Evolutionary conservation across 2,797 vertebrate species (phyloP).

Genomic region (Oreonectes daqikongensis): DNA sequence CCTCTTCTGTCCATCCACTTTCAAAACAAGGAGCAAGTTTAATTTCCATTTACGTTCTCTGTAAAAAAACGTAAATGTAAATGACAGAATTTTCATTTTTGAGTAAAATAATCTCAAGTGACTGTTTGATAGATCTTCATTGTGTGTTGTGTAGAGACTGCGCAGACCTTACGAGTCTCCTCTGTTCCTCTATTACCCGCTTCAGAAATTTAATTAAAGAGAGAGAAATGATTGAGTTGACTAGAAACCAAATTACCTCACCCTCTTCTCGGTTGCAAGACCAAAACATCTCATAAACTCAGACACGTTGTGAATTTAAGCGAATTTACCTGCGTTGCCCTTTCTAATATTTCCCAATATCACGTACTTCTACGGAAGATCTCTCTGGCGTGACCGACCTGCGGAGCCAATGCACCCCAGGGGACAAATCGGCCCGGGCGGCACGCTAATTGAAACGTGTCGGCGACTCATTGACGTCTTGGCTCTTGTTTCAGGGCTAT

Average conservation of each 20-base stretch:
- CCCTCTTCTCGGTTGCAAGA: conserved; percentile 3
- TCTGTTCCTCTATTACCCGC: conserved; percentile 29
- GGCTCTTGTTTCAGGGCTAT: conserved; percentile 85
- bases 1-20: too few species aligned
- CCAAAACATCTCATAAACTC: conserved; percentile 10
- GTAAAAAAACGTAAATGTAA: background rate
- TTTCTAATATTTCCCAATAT: conserved; percentile 60
- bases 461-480: conserved; percentile 85
- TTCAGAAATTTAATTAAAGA: conserved; percentile 42
- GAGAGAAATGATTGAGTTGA: conserved; percentile 49
- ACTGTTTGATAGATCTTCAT: background rate
- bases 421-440: conserved; percentile 82
- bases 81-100: background rate
- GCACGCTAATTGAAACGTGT: conserved; percentile 90
- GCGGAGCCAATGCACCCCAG: conserved; percentile 73
- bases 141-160: background rate
- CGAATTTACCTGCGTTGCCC: conserved; percentile 41
- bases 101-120: background rate
- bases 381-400: conserved; percentile 66
- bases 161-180: background rate
- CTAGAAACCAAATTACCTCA: conserved; percentile 34
- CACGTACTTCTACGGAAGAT: conserved; percentile 61
- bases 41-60: background rate
- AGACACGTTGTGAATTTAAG: conserved; percentile 10
- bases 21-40: background rate